Base-by-base conservation (phyloP, 2,113 vertebrate genomes). In the Penelope pileata region DNA sequence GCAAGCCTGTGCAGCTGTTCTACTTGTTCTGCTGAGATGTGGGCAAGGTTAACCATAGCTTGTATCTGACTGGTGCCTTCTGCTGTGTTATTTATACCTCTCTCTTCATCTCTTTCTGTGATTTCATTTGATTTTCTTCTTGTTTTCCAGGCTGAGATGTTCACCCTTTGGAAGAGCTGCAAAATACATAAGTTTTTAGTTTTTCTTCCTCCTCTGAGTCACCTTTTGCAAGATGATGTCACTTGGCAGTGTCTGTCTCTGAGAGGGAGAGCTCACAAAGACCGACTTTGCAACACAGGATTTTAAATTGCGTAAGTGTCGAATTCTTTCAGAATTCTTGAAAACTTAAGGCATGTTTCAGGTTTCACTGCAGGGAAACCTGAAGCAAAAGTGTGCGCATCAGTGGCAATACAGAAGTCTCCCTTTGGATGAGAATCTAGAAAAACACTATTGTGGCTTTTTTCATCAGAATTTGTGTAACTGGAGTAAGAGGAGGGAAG, bases 361-460 rank as follows among this genome's bases (percentile, higher is more conserved):
- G 21, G 7, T 27, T 84, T 85, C 7, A 2, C 58, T 51, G 50
- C 29, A 64, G 40, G 19, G 0, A 1, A 86, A 74, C 16, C 47
- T 54, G 50, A 86, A 90, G 29, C 29, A 77, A 12, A 78, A 84
- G 74, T 36, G 10, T 12, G 9, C 36, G 8, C 13, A 38, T 12
- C 9, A 24, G 11, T 22, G 50, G 29, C 36, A 62, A 34, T 23
- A n/a, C 7, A 32, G 38, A 81, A 80, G 26, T 29, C 3, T n/a
- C 32, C 38, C 45, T 47, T 82, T 81, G 16, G 9, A 18, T 64
- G 14, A 23, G 17, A 70, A 30, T 40, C 27, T 62, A 62, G 66
- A 54, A 40, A 73, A 85, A 74, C 3, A 23, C 0, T 0, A 0
- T 34, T 70, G 48, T 13, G 6, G 0, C 1, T 16, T 36, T 63